A percentile compares a stretch with the other conserved stretches of the same genome.
Conservation (phyloP, 2,113 vertebrate species). For the Galeopterus variegatus region DNA sequence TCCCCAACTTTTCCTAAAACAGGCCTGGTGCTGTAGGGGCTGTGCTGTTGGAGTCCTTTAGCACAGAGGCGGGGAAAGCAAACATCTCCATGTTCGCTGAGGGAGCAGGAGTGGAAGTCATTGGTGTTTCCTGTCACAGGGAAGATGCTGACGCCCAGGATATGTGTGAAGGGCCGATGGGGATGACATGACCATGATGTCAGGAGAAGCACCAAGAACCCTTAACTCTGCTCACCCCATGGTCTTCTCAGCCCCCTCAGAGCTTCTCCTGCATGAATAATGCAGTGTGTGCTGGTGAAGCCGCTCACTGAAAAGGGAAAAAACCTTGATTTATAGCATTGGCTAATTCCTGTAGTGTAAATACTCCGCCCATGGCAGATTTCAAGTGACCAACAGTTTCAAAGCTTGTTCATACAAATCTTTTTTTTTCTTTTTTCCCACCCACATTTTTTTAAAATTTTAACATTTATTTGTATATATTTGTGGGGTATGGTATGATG, state of each 20-base stretch:
- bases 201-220: not conserved
- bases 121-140: not conserved
- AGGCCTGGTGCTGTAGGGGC: not conserved
- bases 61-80: not conserved
- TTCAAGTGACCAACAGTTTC: not conserved
- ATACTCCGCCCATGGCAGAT: not conserved
- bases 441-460: too few relatives aligned
- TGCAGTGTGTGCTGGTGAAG: not conserved
- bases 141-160: not conserved
- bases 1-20: not conserved
- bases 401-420: not conserved
- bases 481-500: too few relatives aligned
- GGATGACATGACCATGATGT: fast-evolving
- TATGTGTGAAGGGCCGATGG: not conserved
- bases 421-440: not conserved
- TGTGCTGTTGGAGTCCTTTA: not conserved
- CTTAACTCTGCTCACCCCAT: fast-evolving
- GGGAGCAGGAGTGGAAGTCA: not conserved
- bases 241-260: not conserved
- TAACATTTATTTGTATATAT: too few relatives aligned
- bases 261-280: not conserved
- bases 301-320: not conserved
- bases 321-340: not conserved
- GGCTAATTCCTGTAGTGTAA: not conserved
- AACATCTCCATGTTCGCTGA: not conserved